phyloP scores from a whole-genome alignment of 2,797 vertebrate species.

The Artibeus lituratus region DNA sequence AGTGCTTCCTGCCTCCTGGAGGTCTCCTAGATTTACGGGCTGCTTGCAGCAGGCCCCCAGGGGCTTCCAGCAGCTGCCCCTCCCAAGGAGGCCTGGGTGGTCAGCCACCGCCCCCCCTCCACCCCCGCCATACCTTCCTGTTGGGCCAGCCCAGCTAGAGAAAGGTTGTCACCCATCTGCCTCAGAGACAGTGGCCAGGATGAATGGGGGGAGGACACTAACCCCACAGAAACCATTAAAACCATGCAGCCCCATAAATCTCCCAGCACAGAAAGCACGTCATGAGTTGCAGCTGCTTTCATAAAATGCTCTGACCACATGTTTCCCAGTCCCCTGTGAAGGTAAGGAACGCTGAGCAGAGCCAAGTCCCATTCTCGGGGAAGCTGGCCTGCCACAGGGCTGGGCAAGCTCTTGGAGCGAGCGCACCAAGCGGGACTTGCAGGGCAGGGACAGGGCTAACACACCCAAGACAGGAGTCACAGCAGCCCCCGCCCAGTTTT shows the following conservation, averaged over 20 bases:
- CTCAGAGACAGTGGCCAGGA: conserved; percentile 11
- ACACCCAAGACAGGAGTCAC: neutral
- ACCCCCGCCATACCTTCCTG: neutral
- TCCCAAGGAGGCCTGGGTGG: conserved; percentile 13
- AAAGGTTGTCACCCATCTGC: conserved; percentile 35
- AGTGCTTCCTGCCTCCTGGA: neutral
- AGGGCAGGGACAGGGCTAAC: conserved; percentile 24
- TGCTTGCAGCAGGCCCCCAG: neutral
- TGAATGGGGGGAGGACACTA: neutral
- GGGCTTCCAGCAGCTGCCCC: neutral
- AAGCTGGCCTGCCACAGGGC: conserved; percentile 54
- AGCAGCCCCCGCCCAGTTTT: neutral
- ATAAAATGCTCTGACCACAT: conserved; percentile 61
- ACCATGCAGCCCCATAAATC: conserved; percentile 44
- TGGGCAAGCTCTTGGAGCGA: conserved; percentile 66
- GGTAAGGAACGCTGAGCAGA: conserved; percentile 65
- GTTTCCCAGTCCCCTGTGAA: conserved; percentile 70
- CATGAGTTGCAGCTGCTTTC: conserved; percentile 66
- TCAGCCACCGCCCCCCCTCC: neutral
- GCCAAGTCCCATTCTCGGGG: conserved; percentile 56
- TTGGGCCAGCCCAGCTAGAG: neutral
- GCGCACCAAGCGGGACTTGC: conserved; percentile 3
- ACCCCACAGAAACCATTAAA: conserved; percentile 63
- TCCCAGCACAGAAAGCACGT: neutral
- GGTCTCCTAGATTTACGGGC: conserved; percentile 44